Base-by-base conservation (phyloP, 2,888 invertebrate genomes). In the Cephus pulcher region DNA sequence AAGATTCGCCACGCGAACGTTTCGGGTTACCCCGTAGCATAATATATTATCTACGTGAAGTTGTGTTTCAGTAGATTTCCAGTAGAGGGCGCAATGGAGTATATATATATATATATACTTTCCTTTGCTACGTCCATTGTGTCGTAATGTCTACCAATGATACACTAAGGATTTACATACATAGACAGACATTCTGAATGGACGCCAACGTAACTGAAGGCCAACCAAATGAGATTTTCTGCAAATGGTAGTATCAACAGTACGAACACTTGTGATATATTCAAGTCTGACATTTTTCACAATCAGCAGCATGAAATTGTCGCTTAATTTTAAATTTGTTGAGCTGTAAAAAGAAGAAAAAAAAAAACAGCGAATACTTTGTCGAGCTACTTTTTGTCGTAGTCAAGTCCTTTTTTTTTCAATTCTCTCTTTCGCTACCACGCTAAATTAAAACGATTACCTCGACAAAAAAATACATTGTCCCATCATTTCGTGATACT, bases 291-390 rank as follows among this genome's bases (percentile, higher is more conserved):
- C 23, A 84, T 86, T 87, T 82, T 80, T 85, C 84, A 85, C 74
- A 86, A 88, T 88, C 86, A 86, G 81, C 75, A 40, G 77, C 83
- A 75, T 82, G 80, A 88, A 86, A 88, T 86, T 78, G 81, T 80
- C 82, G 81, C 82, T 84, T 84, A 83, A 85, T 84, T 80, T 76
- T 69, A 77, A 15, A 34, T 75, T 69, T 78, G 76, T 78, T 73
- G 78, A 15, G 33, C 30, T 32, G 37, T 68, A 3, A 3, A 33
- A 33, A 33, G 33, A 33, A 11, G 15, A 68, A 76, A 73, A 73
- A 73, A 73, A 80, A 75, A 80, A 81, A 75, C 77, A 74, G 40
- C 9, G 23, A 23, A 9, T 56, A 56, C 6, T 9, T 56, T 56
- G 40, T 23, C 40, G 23, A 23, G 9, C 6, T 23, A 56, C 23